Percentiles rank a stretch among this genome's conserved stretches.
Conservation (phyloP, 2,888 invertebrate species). For the Melinopterus prodromus region DNA sequence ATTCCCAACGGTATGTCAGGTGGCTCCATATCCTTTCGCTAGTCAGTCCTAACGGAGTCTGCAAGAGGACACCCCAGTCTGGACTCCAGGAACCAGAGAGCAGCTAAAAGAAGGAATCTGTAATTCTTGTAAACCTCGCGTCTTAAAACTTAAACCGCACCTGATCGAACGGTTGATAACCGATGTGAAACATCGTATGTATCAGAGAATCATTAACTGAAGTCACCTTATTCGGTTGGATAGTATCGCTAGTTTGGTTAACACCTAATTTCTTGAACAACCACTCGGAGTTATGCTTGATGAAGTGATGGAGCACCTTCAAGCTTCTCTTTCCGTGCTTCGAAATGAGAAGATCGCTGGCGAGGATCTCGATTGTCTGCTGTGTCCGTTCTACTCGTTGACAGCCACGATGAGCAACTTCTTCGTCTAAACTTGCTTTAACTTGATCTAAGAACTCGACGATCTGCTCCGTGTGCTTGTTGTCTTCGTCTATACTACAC, state of each 20-base stretch:
- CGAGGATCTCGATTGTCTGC: slow-evolving; percentile 65
- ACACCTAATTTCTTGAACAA: slow-evolving; percentile 68
- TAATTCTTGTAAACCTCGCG: background rate
- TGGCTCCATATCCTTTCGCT: slow-evolving; percentile 62
- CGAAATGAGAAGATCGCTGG: slow-evolving; percentile 71
- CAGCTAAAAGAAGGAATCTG: slow-evolving; percentile 55
- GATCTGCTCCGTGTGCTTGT: slow-evolving; percentile 81
- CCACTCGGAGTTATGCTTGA: slow-evolving; percentile 75
- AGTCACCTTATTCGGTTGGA: slow-evolving; percentile 51
- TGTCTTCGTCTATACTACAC: slow-evolving; percentile 81
- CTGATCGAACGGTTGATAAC: slow-evolving; percentile 78
- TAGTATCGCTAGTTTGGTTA: slow-evolving; percentile 56
- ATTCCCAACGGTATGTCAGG: slow-evolving; percentile 63
- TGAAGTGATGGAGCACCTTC: slow-evolving; percentile 72
- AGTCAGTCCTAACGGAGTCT: slow-evolving; percentile 62
- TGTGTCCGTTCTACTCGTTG: slow-evolving; percentile 61
- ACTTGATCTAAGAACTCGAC: slow-evolving; percentile 68
- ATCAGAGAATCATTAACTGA: slow-evolving; percentile 65
- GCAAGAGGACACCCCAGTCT: slow-evolving; percentile 62
- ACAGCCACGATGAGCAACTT: slow-evolving; percentile 49
- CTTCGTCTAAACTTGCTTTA: slow-evolving; percentile 57
- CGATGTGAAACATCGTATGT: slow-evolving; percentile 84
- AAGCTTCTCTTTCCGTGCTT: slow-evolving; percentile 66
- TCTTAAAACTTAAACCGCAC: slow-evolving; percentile 56
- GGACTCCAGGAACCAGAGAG: slow-evolving; percentile 61